Percentiles rank a stretch among this genome's conserved stretches.
Conservation (phyloP, 1,140 invertebrate genomes). For the Papilio machaon region DNA sequence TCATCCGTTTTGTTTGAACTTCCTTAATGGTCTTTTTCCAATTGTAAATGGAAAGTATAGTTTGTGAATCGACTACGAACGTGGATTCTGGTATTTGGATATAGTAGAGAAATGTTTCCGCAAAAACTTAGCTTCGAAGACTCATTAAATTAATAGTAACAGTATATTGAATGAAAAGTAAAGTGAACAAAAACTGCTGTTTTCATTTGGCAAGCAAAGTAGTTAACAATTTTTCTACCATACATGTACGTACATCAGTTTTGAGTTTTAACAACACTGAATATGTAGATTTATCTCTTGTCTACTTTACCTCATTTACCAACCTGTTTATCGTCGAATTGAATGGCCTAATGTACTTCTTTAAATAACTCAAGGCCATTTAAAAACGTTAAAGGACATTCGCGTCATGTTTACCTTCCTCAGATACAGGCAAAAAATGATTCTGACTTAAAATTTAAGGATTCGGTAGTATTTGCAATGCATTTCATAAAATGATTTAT, state of each 20-base stretch:
- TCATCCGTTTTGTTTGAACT: background rate
- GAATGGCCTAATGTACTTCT: conserved; percentile 23
- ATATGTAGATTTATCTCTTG: background rate
- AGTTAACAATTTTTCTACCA: too few relatives aligned
- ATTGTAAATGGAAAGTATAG: background rate
- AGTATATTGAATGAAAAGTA: too few relatives aligned
- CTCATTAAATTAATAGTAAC: too few relatives aligned
- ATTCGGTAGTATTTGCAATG: background rate
- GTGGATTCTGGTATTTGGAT: background rate
- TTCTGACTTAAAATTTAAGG: background rate
- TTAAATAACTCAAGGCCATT: conserved; percentile 12
- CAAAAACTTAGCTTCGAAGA: background rate
- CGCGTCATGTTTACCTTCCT: conserved; percentile 18
- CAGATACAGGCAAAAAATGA: background rate
- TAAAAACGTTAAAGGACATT: conserved; percentile 3
- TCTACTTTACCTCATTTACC: background rate
- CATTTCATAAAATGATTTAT: background rate
- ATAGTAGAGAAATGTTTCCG: background rate
- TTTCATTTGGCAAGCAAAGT: background rate
- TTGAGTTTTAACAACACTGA: background rate
- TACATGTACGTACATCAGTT: too few relatives aligned
- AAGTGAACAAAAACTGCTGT: too few relatives aligned
- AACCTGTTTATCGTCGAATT: conserved; percentile 12
- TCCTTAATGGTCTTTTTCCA: conserved; percentile 10
- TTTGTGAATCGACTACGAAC: background rate